Evolutionary conservation across 2,113 vertebrate genomes (phyloP).

Genomic region (Atherinomorus stipes): DNA sequence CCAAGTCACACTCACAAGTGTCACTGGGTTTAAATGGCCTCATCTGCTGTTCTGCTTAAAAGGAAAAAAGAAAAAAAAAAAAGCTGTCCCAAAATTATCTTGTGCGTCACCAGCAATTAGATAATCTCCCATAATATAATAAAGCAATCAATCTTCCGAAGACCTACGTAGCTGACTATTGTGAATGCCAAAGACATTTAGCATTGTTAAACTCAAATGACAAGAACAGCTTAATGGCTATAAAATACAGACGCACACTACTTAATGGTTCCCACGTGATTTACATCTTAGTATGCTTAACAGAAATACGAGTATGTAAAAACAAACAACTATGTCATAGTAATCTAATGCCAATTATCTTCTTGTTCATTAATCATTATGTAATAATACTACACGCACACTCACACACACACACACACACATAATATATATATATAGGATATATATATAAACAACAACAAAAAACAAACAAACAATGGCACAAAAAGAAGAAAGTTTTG

Average conservation of each 20-base stretch:
- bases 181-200: slow-evolving; percentile 26
- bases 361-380: not conserved
- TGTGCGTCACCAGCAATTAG: slow-evolving; percentile 28
- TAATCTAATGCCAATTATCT: not conserved
- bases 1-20: not conserved
- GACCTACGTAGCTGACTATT: slow-evolving; percentile 6
- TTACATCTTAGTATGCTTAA: not conserved
- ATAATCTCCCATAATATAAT: slow-evolving; percentile 40
- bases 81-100: slow-evolving; percentile 32
- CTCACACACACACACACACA: no score
- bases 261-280: not conserved
- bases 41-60: slow-evolving; percentile 9
- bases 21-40: not conserved
- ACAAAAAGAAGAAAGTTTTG: not conserved
- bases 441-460: no score
- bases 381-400: not conserved
- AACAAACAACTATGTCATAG: not conserved
- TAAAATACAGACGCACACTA: slow-evolving; percentile 6
- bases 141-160: slow-evolving; percentile 33
- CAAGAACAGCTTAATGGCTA: slow-evolving; percentile 7
- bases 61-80: slow-evolving; percentile 9
- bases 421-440: no score
- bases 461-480: no score
- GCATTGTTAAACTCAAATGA: slow-evolving; percentile 22
- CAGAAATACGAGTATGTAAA: not conserved